A percentile compares a stretch with the other conserved stretches of the same genome.
phyloP scores from a whole-genome alignment of 2,113 vertebrate genomes.

The Gnathonemus echidnorhynchus region DNA sequence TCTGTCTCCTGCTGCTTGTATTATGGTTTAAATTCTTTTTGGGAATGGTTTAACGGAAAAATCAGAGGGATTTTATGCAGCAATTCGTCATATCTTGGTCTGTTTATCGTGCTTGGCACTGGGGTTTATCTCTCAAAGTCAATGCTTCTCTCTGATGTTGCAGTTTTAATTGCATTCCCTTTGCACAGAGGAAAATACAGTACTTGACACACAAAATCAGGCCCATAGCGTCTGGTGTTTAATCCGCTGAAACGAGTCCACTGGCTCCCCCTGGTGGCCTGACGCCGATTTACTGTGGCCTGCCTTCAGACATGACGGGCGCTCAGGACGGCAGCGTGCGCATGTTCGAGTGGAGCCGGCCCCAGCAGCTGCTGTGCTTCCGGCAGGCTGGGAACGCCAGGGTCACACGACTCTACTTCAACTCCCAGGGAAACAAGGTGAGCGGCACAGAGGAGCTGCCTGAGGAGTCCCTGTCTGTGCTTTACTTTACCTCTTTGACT shows the following conservation, averaged over 20 bases:
- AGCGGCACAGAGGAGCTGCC: not conserved
- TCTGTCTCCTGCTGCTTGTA: not conserved
- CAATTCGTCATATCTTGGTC: not conserved
- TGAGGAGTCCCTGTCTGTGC: not conserved
- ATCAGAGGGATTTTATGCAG: not conserved
- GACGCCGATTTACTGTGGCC: not conserved
- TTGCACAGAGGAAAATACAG: not conserved
- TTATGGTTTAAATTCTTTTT: not conserved
- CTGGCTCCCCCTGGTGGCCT: not conserved
- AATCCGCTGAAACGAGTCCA: not conserved
- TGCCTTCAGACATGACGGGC: slow-evolving; percentile 82
- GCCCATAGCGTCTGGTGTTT: not conserved
- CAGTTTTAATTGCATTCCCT: not conserved
- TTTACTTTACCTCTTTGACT: not conserved
- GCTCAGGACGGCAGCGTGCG: slow-evolving; percentile 95
- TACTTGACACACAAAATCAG: not conserved
- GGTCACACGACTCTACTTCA: slow-evolving; percentile 92
- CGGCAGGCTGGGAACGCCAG: slow-evolving; percentile 90
- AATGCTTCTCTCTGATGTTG: not conserved
- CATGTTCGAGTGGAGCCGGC: slow-evolving; percentile 97
- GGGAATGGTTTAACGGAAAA: not conserved
- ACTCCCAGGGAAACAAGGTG: slow-evolving; percentile 95
- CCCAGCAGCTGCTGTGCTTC: slow-evolving; percentile 92
- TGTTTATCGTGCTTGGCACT: not conserved
- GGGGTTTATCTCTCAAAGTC: not conserved